A percentile compares a stretch with the other conserved stretches of the same genome.
These are phyloP conservation scores for Cheilosia urbana DNA, from an alignment of 2,888 invertebrate species.

Conservation along the genomic window DNA sequence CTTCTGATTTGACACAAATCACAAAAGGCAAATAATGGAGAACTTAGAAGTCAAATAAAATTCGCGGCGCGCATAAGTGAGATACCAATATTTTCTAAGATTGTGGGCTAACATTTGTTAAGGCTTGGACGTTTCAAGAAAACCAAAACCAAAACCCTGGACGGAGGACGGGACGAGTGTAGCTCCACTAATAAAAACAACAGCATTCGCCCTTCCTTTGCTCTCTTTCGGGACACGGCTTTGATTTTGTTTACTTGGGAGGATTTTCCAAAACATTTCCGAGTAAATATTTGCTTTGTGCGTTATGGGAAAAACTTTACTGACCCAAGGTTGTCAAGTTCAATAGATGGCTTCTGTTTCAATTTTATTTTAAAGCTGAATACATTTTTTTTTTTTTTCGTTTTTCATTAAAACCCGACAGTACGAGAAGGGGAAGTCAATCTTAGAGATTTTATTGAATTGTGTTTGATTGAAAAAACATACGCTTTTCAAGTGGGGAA, in stretches of 20 bases:
- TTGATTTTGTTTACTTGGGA: slow-evolving; percentile 9
- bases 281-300: slow-evolving; percentile 32
- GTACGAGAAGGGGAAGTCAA: not conserved
- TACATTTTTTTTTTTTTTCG: too few relatives aligned
- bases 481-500: not conserved
- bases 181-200: slow-evolving; percentile 8
- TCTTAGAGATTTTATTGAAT: slow-evolving; percentile 15
- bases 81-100: too few relatives aligned
- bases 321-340: slow-evolving; percentile 25
- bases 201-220: not conserved
- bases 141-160: too few relatives aligned
- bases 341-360: slow-evolving; percentile 1
- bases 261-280: slow-evolving; percentile 47
- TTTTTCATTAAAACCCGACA: not conserved
- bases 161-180: not conserved
- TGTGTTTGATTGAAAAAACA: not conserved
- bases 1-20: too few relatives aligned
- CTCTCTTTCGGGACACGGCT: not conserved
- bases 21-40: too few relatives aligned
- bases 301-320: slow-evolving; percentile 10
- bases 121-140: too few relatives aligned
- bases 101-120: too few relatives aligned
- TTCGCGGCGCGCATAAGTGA: too few relatives aligned
- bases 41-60: too few relatives aligned
- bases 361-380: not conserved